These are phyloP conservation scores for Girardinus metallicus DNA, from an alignment of 2,797 vertebrate genomes.

Conservation along the genomic window DNA sequence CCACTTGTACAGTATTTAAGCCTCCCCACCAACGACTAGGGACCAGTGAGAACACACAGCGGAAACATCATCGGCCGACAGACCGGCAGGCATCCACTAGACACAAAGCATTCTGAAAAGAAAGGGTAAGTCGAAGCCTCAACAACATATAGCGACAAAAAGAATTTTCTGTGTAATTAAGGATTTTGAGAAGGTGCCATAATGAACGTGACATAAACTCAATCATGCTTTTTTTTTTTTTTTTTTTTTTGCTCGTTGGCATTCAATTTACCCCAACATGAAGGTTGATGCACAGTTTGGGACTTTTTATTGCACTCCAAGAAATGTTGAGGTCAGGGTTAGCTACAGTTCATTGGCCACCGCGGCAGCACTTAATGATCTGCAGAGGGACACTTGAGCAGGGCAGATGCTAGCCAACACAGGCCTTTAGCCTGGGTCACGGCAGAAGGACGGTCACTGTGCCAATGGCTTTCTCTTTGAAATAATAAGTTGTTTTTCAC, in stretches of 20 bases:
- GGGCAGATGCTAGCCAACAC: slow-evolving; percentile 20
- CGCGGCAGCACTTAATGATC: slow-evolving; percentile 23
- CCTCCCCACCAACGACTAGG: slow-evolving; percentile 49
- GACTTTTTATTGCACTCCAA: slow-evolving; percentile 28
- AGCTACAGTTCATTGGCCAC: slow-evolving; percentile 3
- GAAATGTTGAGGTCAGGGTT: slow-evolving; percentile 52
- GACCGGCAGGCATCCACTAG: slow-evolving; percentile 54
- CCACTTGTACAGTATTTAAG: slow-evolving; percentile 73
- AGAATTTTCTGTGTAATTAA: neutral
- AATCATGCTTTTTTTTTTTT: neutral
- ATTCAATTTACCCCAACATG: neutral
- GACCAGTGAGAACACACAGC: slow-evolving; percentile 61
- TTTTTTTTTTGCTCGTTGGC: neutral
- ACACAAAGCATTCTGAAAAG: slow-evolving; percentile 56
- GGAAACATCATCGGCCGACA: slow-evolving; percentile 66
- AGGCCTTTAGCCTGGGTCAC: slow-evolving; percentile 25
- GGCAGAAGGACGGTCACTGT: slow-evolving; percentile 25
- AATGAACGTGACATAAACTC: neutral
- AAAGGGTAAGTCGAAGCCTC: slow-evolving; percentile 63
- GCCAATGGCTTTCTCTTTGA: slow-evolving; percentile 16
- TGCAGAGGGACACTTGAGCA: slow-evolving; percentile 61
- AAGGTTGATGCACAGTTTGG: slow-evolving; percentile 1
- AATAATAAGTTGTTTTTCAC: slow-evolving; percentile 10
- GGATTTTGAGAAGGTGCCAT: neutral
- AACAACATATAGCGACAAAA: neutral